Conservation (phyloP, 2,888 invertebrate genomes). For the Drosophila melanosoma region DNA sequence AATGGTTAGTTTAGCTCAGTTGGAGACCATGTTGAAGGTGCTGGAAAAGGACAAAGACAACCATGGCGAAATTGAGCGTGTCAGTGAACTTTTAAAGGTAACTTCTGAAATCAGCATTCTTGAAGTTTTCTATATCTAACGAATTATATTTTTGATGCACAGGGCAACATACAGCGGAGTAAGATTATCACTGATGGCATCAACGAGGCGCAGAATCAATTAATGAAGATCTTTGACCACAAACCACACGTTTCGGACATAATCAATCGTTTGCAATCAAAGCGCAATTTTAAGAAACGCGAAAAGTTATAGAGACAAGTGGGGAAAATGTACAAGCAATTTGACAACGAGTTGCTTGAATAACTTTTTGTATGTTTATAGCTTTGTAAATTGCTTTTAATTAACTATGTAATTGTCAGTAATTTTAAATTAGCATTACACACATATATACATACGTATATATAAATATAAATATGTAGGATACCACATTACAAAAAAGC, state of each 20-base stretch:
- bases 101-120: constrained; percentile 17
- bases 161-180: constrained; percentile 98
- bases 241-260: constrained; percentile 95
- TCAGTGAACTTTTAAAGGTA: constrained; percentile 89
- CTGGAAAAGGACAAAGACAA: constrained; percentile 85
- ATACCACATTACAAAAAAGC: constrained; percentile 37
- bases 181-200: constrained; percentile 97
- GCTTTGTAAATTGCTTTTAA: constrained; percentile 43
- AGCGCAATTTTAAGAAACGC: constrained; percentile 96
- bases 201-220: constrained; percentile 93
- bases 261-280: constrained; percentile 95
- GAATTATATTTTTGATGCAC: constrained; percentile 48
- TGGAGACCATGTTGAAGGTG: constrained; percentile 83
- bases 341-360: constrained; percentile 39
- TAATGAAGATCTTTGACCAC: constrained; percentile 96
- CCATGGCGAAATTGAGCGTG: constrained; percentile 85
- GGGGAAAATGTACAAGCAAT: constrained; percentile 21
- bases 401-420: constrained; percentile 36
- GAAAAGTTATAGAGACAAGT: constrained; percentile 87
- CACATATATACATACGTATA: constrained; percentile 36
- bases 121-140: not conserved
- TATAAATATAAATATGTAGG: constrained; percentile 37
- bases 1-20: constrained; percentile 84
- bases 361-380: constrained; percentile 30
- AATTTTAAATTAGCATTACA: constrained; percentile 33